A percentile compares a stretch with the other conserved stretches of the same genome.
phyloP scores from a whole-genome alignment of 2,888 invertebrate genomes.

The Agrotis ipsilon region DNA sequence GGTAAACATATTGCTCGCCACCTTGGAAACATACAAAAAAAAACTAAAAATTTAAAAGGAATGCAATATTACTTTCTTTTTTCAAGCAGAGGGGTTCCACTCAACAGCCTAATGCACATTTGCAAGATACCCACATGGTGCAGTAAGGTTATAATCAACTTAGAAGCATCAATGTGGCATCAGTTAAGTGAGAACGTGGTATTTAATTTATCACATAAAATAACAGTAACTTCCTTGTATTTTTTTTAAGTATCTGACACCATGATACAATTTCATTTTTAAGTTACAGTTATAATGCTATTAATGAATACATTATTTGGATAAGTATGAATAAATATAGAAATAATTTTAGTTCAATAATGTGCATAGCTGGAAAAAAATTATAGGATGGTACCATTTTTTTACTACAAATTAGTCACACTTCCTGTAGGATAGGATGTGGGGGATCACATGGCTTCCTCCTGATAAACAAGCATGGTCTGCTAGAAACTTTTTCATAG shows the following conservation, averaged over 20 bases:
- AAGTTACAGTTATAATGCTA: background rate
- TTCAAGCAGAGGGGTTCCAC: no score
- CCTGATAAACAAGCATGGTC: conserved; percentile 30
- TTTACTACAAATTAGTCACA: background rate
- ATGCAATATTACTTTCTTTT: no score
- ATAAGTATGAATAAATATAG: no score
- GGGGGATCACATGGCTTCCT: conserved; percentile 27
- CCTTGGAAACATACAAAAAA: background rate
- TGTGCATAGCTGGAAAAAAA: background rate
- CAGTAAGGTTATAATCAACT: conserved; percentile 27
- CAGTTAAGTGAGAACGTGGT: background rate
- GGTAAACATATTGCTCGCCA: background rate
- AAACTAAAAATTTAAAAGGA: no score
- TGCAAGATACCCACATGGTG: conserved; percentile 27
- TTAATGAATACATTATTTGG: no score
- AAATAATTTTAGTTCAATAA: no score
- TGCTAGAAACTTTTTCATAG: conserved; percentile 14
- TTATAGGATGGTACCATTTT: no score
- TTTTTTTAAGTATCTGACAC: no score
- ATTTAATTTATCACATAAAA: background rate
- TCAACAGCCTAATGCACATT: background rate
- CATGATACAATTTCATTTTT: no score
- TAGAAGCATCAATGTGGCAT: background rate
- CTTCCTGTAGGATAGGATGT: conserved; percentile 13
- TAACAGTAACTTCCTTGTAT: background rate